Percentiles rank a stretch among this genome's conserved stretches.
Evolutionary conservation across 2,797 vertebrate genomes (phyloP).

Genomic region (Macrochelys suwanniensis): DNA sequence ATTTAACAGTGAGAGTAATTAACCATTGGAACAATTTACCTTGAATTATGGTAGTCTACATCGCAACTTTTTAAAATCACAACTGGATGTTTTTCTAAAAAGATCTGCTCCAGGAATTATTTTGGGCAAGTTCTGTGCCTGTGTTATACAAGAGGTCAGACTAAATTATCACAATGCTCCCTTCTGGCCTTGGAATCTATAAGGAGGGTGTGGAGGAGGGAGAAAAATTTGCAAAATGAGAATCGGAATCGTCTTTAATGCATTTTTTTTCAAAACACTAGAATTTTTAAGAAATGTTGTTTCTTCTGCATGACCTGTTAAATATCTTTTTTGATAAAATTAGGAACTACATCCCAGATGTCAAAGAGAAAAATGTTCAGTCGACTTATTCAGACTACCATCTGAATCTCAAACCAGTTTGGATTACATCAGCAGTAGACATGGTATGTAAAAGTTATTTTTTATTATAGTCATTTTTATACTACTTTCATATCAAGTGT

Average conservation of each 20-base stretch:
- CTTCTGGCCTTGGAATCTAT: background rate
- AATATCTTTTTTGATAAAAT: slow-evolving; percentile 52
- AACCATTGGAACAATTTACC: too few species aligned
- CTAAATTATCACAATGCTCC: too few species aligned
- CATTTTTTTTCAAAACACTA: background rate
- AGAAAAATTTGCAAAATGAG: background rate
- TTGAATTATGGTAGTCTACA: too few species aligned
- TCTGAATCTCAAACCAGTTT: background rate
- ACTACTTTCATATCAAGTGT: background rate
- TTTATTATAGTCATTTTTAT: background rate
- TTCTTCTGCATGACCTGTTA: background rate
- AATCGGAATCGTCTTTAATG: background rate
- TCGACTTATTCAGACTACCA: background rate
- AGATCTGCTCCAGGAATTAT: too few species aligned
- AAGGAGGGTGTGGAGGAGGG: background rate
- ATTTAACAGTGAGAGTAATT: too few species aligned
- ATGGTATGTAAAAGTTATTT: slow-evolving; percentile 64
- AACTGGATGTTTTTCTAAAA: too few species aligned
- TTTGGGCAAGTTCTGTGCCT: too few species aligned
- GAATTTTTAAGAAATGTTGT: rapidly evolving
- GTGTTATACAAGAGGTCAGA: too few species aligned
- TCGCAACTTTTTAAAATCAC: too few species aligned
- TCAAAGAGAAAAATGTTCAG: slow-evolving; percentile 39
- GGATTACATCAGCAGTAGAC: slow-evolving; percentile 4
- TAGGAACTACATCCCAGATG: slow-evolving; percentile 41